A percentile compares a stretch with the other conserved stretches of the same genome.
Evolutionary conservation across 2,797 vertebrate species (phyloP).

Genomic region (Remorina albescens): DNA sequence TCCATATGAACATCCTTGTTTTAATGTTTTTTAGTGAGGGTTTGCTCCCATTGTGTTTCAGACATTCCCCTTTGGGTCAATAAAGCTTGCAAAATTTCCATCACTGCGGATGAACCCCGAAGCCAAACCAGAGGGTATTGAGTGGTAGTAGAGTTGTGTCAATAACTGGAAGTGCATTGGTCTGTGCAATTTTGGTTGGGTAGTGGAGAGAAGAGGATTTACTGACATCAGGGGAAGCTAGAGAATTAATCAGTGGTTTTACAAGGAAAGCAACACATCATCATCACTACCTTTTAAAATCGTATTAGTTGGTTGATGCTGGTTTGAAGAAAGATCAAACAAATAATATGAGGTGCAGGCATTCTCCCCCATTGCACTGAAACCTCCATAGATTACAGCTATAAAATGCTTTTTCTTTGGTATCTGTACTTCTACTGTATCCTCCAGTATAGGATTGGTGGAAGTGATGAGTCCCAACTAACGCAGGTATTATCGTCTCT

Average conservation of each 20-base stretch:
- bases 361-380: not conserved
- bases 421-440: slow-evolving; percentile 22
- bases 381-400: not conserved
- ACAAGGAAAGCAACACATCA: slow-evolving; percentile 28
- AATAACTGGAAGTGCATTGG: slow-evolving; percentile 48
- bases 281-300: not conserved
- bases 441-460: slow-evolving; percentile 6
- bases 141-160: slow-evolving; percentile 18
- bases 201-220: slow-evolving; percentile 17
- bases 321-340: not conserved
- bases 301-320: not conserved
- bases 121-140: slow-evolving; percentile 27
- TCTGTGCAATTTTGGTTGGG: slow-evolving; percentile 37
- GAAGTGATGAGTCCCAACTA: slow-evolving; percentile 60
- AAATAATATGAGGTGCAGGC: not conserved
- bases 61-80: slow-evolving; percentile 13
- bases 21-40: not conserved
- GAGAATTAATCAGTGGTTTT: slow-evolving; percentile 29
- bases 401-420: not conserved
- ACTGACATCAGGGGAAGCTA: slow-evolving; percentile 7
- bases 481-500: slow-evolving; percentile 75
- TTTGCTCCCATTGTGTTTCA: slow-evolving; percentile 1
- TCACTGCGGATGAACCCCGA: slow-evolving; percentile 18
- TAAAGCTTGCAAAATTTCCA: slow-evolving; percentile 16
- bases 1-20: not conserved